Percentiles rank a stretch among this genome's conserved stretches.
Conservation (phyloP, 1,140 invertebrate genomes). For the Atta texana region DNA sequence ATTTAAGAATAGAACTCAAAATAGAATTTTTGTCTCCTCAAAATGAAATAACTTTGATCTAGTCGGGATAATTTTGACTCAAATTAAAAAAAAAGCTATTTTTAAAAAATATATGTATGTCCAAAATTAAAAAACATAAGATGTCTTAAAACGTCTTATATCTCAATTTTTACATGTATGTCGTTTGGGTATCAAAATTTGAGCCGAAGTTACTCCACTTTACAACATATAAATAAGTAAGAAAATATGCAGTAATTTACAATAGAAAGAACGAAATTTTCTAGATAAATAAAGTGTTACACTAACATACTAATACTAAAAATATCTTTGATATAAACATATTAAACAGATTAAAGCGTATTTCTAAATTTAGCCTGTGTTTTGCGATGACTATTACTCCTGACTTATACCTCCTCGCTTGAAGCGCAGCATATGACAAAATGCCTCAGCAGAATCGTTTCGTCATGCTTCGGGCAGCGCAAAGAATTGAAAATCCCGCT, state of each 20-base stretch:
- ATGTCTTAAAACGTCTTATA: no score
- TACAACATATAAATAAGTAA: neutral
- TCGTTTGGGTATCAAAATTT: no score
- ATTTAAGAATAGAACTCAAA: neutral
- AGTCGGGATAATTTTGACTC: no score
- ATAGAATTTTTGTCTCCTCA: neutral
- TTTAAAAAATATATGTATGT: no score
- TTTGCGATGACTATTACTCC: slow-evolving; percentile 37
- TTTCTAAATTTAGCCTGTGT: slow-evolving; percentile 24
- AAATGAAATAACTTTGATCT: no score
- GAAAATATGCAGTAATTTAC: neutral
- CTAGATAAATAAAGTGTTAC: neutral
- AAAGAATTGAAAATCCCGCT: slow-evolving; percentile 73
- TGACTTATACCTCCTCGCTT: slow-evolving; percentile 41
- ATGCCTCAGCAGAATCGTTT: slow-evolving; percentile 68
- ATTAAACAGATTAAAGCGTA: neutral
- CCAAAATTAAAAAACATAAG: no score
- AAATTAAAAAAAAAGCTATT: no score
- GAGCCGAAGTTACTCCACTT: no score
- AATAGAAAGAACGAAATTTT: neutral
- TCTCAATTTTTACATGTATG: no score
- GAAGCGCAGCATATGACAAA: slow-evolving; percentile 38
- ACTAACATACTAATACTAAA: neutral
- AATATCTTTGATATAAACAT: slow-evolving; percentile 8
- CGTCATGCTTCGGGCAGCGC: slow-evolving; percentile 72